Evolutionary conservation across 2,113 vertebrate species (phyloP).

Genomic region (Galbula dea): DNA sequence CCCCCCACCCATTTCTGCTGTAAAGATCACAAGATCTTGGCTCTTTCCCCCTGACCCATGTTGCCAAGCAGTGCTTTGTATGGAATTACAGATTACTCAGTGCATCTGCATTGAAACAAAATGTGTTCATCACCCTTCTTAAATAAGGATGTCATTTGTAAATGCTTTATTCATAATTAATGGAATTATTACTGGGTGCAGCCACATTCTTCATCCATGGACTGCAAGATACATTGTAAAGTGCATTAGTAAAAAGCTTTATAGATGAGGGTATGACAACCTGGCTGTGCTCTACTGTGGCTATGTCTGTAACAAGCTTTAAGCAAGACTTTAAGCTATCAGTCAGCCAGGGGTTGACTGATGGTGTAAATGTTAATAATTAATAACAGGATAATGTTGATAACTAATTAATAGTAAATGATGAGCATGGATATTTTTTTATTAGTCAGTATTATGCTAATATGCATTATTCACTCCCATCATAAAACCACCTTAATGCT

Average conservation of each 20-base stretch:
- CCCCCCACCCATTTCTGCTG: background rate
- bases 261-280: constrained; percentile 2
- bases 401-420: constrained; percentile 44
- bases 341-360: background rate
- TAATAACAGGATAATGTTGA: constrained; percentile 25
- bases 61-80: background rate
- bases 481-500: constrained; percentile 45
- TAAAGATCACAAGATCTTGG: background rate
- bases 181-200: constrained; percentile 40
- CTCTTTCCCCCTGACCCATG: background rate
- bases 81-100: constrained; percentile 17
- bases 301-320: constrained; percentile 17
- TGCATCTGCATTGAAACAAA: constrained; percentile 26
- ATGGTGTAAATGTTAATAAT: constrained; percentile 41
- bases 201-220: constrained; percentile 41
- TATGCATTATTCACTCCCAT: constrained; percentile 61
- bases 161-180: constrained; percentile 38
- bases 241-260: constrained; percentile 51
- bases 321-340: constrained; percentile 36
- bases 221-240: constrained; percentile 6
- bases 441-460: constrained; percentile 56
- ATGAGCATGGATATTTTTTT: constrained; percentile 50
- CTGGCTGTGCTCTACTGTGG: background rate
- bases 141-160: constrained; percentile 43
- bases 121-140: constrained; percentile 16